Evolutionary conservation across 2,888 invertebrate species (phyloP).

Genomic region (Labia minor): DNA sequence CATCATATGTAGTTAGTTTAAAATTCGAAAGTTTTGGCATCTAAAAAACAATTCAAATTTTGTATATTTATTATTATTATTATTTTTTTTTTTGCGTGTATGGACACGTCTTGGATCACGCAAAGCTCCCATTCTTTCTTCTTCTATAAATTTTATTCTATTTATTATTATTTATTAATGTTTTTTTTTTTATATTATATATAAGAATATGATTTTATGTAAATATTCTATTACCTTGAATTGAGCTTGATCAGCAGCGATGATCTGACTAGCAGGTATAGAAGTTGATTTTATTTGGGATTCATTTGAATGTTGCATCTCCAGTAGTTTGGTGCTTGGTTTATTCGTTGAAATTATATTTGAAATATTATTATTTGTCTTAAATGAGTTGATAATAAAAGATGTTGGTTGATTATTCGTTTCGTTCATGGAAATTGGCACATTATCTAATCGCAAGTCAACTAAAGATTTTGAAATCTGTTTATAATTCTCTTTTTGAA

Average conservation of each 20-base stretch:
- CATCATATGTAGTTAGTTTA: neutral
- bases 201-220: too few species aligned
- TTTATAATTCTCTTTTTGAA: neutral
- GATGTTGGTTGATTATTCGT: neutral
- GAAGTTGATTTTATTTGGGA: neutral
- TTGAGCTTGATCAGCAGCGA: conserved; percentile 1
- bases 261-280: neutral
- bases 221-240: neutral
- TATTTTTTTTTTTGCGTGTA: too few species aligned
- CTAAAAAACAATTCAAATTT: neutral
- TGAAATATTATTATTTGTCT: neutral
- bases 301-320: neutral
- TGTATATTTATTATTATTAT: neutral
- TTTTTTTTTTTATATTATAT: too few species aligned
- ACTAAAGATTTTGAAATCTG: neutral
- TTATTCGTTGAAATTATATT: neutral
- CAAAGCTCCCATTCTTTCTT: too few species aligned
- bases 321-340: neutral
- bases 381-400: neutral
- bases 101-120: too few species aligned
- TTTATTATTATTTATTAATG: too few species aligned
- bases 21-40: neutral
- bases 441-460: neutral
- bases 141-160: too few species aligned
- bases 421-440: neutral